phyloP scores from a whole-genome alignment of 1,140 invertebrate genomes.

The Anastatus disparis region DNA sequence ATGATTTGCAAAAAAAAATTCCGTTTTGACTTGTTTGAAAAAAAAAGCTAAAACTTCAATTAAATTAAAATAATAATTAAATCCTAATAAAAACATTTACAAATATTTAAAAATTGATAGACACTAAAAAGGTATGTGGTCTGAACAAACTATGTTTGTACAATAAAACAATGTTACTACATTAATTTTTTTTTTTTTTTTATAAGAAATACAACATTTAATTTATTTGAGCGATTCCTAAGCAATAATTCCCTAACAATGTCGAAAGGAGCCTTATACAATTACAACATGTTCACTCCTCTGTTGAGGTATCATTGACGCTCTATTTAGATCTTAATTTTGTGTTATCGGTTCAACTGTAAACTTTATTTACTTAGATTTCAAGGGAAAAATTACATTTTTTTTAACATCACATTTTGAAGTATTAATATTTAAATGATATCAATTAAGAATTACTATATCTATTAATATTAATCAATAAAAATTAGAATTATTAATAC shows the following conservation, averaged over 20 bases:
- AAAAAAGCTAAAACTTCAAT: no score
- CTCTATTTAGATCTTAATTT: conserved; percentile 27
- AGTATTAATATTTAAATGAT: conserved; percentile 66
- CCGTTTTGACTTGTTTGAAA: no score
- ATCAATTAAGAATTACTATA: conserved; percentile 61
- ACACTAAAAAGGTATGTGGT: conserved; percentile 31
- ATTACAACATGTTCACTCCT: conserved; percentile 36
- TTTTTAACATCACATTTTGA: conserved; percentile 65
- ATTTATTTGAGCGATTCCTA: conserved; percentile 64
- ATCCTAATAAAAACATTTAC: no score
- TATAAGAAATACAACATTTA: conserved; percentile 67
- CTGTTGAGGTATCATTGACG: conserved; percentile 36
- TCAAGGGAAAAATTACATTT: conserved; percentile 63
- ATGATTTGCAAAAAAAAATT: no score
- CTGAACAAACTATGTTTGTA: conserved; percentile 28
- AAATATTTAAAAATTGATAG: no score
- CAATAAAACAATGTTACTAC: conserved; percentile 23
- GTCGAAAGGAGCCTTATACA: conserved; percentile 53
- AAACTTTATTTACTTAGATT: conserved; percentile 62
- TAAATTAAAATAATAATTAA: no score
- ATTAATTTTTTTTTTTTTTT: conserved; percentile 48
- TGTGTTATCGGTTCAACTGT: conserved; percentile 56
- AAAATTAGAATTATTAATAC: conserved; percentile 67
- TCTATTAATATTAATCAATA: conserved; percentile 57
- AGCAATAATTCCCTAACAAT: conserved; percentile 65